A percentile compares a stretch with the other conserved stretches of the same genome.
phyloP scores from a whole-genome alignment of 2,113 vertebrate genomes.

The Romanogobio albipinnatus region DNA sequence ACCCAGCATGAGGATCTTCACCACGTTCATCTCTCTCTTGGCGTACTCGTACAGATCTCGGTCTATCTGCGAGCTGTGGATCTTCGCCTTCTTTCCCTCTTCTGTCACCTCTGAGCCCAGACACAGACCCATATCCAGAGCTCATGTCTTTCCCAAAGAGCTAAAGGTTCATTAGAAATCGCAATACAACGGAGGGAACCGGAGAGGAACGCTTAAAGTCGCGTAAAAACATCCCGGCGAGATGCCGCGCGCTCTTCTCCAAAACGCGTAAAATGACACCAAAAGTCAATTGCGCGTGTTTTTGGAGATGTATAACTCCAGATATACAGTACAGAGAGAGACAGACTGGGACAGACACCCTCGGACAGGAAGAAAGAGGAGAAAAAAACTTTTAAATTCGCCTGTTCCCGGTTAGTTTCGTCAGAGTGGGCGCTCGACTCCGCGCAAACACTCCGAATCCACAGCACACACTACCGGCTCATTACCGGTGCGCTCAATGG shows the following conservation, averaged over 20 bases:
- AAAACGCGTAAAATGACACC: constrained; percentile 18
- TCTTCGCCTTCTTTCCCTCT: constrained; percentile 75
- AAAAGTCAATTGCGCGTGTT: neutral
- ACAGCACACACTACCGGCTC: neutral
- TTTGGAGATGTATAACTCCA: neutral
- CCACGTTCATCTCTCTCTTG: constrained; percentile 77
- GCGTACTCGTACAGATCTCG: constrained; percentile 73
- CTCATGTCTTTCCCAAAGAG: constrained; percentile 63
- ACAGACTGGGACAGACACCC: neutral
- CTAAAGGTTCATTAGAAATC: constrained; percentile 36
- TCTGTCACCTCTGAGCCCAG: constrained; percentile 77
- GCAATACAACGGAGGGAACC: neutral
- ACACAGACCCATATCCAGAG: constrained; percentile 76
- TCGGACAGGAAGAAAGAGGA: neutral
- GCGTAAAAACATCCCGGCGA: constrained; percentile 29
- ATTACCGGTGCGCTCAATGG: neutral
- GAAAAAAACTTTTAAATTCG: constrained; percentile 48
- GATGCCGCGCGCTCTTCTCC: neutral
- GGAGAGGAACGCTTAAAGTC: neutral
- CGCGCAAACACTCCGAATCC: neutral
- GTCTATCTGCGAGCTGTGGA: constrained; percentile 73
- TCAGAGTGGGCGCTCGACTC: neutral
- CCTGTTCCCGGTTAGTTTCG: neutral
- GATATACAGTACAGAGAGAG: neutral
- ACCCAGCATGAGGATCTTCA: constrained; percentile 80